Percentiles rank a stretch among this genome's conserved stretches.
Evolutionary conservation across 1,140 invertebrate genomes (phyloP).

Genomic region (Drosophila watanabei): DNA sequence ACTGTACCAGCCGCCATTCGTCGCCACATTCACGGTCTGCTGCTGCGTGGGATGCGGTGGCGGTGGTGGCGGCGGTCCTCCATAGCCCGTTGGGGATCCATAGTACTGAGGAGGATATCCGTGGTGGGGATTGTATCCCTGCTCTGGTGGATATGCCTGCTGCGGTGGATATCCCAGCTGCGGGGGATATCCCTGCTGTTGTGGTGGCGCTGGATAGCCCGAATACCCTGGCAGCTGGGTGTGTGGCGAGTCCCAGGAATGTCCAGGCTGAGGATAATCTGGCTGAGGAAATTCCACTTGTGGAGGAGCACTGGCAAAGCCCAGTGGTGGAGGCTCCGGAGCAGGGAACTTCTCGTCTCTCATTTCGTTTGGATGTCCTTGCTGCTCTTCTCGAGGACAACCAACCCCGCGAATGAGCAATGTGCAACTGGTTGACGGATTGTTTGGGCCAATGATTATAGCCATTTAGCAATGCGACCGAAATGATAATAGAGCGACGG

Average conservation of each 20-base stretch:
- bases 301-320: conserved; percentile 23
- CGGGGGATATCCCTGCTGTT: not conserved
- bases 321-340: not conserved
- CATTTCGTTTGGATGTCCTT: not conserved
- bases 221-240: conserved; percentile 11
- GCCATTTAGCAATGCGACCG: conserved; percentile 14
- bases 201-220: conserved; percentile 3
- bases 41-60: conserved; percentile 7
- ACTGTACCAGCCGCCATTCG: conserved; percentile 41
- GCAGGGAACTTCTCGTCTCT: conserved; percentile 4
- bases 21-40: conserved; percentile 14
- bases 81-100: conserved; percentile 16
- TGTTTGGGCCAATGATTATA: conserved; percentile 2
- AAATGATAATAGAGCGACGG: conserved; percentile 7
- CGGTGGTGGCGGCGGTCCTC: conserved; percentile 12
- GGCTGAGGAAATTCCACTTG: conserved; percentile 29
- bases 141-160: conserved; percentile 16
- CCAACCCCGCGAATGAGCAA: not conserved
- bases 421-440: conserved; percentile 21
- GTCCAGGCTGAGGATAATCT: conserved; percentile 11
- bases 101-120: conserved; percentile 44
- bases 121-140: not conserved
- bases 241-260: conserved; percentile 13
- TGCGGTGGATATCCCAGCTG: conserved; percentile 1
- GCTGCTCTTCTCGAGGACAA: not conserved